A percentile compares a stretch with the other conserved stretches of the same genome.
Evolutionary conservation across 2,113 vertebrate genomes (phyloP).

Genomic region (Vombatus ursinus): DNA sequence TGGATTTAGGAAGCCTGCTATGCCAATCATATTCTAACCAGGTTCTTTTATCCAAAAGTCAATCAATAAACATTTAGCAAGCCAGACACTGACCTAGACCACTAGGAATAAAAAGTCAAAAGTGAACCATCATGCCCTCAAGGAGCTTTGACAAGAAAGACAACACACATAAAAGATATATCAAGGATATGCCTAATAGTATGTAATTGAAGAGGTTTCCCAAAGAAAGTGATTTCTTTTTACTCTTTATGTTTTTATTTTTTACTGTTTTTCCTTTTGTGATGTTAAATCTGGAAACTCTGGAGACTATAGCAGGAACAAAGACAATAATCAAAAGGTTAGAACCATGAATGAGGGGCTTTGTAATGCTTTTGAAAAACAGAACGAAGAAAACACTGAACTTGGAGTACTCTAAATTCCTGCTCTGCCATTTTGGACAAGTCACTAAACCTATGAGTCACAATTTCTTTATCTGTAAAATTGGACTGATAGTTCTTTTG

Average conservation of each 20-base stretch:
- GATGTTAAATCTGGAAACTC: background rate
- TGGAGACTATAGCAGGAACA: background rate
- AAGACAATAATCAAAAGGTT: background rate
- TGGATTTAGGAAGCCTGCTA: background rate
- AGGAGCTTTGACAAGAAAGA: background rate
- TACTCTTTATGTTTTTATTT: background rate
- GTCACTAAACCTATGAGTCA: background rate
- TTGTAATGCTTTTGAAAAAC: background rate
- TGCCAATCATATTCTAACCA: background rate
- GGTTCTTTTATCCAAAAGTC: background rate
- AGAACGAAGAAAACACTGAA: background rate
- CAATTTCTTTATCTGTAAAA: background rate
- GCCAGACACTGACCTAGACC: background rate
- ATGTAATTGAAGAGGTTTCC: background rate
- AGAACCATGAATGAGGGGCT: background rate
- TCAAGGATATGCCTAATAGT: background rate
- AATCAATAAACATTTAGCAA: background rate
- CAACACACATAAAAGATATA: background rate
- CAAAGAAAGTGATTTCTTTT: background rate
- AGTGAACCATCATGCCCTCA: background rate
- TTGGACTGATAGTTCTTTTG: background rate
- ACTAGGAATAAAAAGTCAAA: background rate
- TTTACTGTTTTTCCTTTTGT: background rate
- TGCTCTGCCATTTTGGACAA: background rate
- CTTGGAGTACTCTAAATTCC: background rate